Base-by-base conservation (phyloP, 2,888 invertebrate genomes). In the Molorchus minor region DNA sequence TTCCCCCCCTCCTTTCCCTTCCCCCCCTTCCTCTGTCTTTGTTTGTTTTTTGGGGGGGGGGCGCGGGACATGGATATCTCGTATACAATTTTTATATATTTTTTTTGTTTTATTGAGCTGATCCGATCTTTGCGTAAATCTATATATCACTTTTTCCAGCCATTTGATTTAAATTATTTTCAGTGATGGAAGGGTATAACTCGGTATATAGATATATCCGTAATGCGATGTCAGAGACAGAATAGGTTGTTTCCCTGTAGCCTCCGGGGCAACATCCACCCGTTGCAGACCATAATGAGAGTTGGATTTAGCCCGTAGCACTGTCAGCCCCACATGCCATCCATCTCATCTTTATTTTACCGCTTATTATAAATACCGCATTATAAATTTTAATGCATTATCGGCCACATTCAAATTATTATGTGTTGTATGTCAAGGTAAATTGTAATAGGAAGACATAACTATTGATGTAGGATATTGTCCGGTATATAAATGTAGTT, bases 141-240 rank as follows among this genome's bases (percentile, higher is more conserved):
- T 25, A 17, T 35, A 19, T 36, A 54, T 40, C 35, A 47, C 47
- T 54, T 58, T 60, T 56, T 20, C 49, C 51, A 33, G 13, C 16
- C 21, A 19, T 33, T 15, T 3, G 45, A 38, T 49, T 53, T 35
- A 19, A 30, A 21, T 35, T 19, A 19, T 51, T 46, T 25, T 15
- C 43, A 49, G 25, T 47, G 54, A 58, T 62, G 44, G 51, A 55
- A 47, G 58, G 56, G 47, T 52, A 58, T 64, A 64, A 60, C 64
- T 64, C 64, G 68, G 56, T 67, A 67, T n/a, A n/a, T 68, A 66
- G 68, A 68, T 71, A 72, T 72, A n/a, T n/a, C n/a, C n/a, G n/a
- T n/a, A 73, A 74, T 74, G 68, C 71, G 64, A 74, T 76, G 77
- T 77, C 77, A 76, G 73, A 69, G 67, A 56, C 73, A 73, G 71